Base-by-base conservation (phyloP, 2,113 vertebrate species). In the Sinocyclocheilus grahami region DNA sequence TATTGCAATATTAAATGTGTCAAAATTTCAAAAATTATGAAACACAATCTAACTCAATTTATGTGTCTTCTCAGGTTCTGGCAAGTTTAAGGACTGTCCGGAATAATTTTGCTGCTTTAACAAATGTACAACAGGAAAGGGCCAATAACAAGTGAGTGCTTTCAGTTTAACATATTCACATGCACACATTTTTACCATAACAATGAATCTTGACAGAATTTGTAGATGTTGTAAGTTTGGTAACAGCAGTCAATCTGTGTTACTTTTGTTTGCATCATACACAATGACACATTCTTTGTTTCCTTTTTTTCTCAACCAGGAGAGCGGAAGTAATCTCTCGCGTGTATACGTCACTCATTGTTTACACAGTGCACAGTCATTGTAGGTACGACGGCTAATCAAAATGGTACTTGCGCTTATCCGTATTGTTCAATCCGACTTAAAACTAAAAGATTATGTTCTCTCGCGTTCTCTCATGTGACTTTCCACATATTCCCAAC, bases 61-160 rank as follows among this genome's bases (percentile, higher is more conserved):
- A 0, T 65, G 33, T 89, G 86, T 48, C 55, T 30, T 7, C 88
- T 91, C 90, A 99, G 98, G 98, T 99, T 92, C 96, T 99, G 91
- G 98, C 98, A 86, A 99, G 97, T 92, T 95, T 99, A 89, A 96
- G 98, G 94, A 99, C 98, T 89, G 98, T 99, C 92, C 95, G 98
- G 91, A 99, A 97, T 94, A 99, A 99, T 92, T 99, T 99, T 93
- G 97, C 97, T 94, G 97, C 97, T 90, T 95, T 99, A 95, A 99
- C 98, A 86, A 99, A 99, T 92, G 92, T 99, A 91, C 97, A 97
- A 91, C 97, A 97, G 95, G 98, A 99, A 86, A 94, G 97, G 90
- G 93, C 97, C 86, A 96, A 97, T 65, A 99, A 95, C 95, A 99
- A 99, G 98, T 99, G 92, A 96, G 97, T 95, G 86, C 51, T 37